phyloP scores from a whole-genome alignment of 1,140 invertebrate genomes.

The Aphaenogaster rudis region DNA sequence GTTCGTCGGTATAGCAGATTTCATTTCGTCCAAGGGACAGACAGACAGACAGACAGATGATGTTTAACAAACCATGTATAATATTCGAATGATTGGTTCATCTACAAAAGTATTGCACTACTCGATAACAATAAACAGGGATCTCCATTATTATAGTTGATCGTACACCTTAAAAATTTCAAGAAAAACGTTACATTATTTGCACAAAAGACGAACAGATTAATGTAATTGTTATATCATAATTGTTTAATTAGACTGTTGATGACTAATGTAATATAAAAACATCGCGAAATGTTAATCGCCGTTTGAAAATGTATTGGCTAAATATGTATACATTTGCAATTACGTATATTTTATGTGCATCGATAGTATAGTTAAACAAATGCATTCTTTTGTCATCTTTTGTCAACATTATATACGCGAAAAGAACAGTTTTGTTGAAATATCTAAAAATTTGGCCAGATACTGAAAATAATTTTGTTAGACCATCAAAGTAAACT shows the following conservation, averaged over 20 bases:
- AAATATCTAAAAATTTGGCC: too few relatives aligned
- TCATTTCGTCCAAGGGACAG: constrained; percentile 18
- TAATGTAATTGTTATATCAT: neutral
- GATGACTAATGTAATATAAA: neutral
- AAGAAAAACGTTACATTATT: neutral
- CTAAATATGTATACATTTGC: neutral
- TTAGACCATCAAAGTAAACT: too few relatives aligned
- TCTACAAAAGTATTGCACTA: neutral
- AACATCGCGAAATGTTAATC: neutral
- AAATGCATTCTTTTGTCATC: neutral
- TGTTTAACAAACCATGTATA: neutral
- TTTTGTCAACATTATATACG: neutral
- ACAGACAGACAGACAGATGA: neutral
- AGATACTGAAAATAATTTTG: too few relatives aligned
- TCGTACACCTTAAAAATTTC: neutral
- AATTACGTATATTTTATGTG: neutral
- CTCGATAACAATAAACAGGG: neutral
- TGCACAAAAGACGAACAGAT: neutral
- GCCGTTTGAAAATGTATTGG: neutral
- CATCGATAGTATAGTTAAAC: neutral
- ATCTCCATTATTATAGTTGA: neutral
- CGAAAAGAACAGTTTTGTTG: too few relatives aligned
- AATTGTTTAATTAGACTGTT: neutral
- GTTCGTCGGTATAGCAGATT: constrained; percentile 57
- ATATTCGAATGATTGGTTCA: neutral